Evolutionary conservation across 1,140 invertebrate genomes (phyloP).

Genomic region (Drosophila funebris): DNA sequence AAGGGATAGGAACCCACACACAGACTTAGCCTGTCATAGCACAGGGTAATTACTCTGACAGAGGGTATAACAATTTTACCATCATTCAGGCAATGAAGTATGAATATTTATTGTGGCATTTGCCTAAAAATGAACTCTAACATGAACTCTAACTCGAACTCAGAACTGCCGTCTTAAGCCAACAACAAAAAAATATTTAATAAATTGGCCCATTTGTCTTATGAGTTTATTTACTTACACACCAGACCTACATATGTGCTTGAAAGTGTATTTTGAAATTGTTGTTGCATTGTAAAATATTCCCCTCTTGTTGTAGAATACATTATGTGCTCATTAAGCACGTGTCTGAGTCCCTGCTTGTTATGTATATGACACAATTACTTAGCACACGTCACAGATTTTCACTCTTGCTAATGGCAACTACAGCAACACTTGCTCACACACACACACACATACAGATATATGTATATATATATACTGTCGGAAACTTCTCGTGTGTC

Average conservation of each 20-base stretch:
- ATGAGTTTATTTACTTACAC: not conserved
- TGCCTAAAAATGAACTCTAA: not conserved
- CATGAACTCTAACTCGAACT: not conserved
- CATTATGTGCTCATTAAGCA: slow-evolving; percentile 60
- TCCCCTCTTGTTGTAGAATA: slow-evolving; percentile 2
- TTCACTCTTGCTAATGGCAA: slow-evolving; percentile 66
- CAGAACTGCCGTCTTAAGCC: not conserved
- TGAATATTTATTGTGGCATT: slow-evolving; percentile 16
- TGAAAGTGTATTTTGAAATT: slow-evolving; percentile 19
- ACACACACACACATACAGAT: slow-evolving; percentile 7
- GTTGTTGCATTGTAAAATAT: not conserved
- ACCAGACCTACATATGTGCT: not conserved
- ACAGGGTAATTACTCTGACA: slow-evolving; percentile 3
- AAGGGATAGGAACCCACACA: not conserved
- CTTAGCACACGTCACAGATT: slow-evolving; percentile 71
- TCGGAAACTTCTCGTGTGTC: slow-evolving; percentile 18
- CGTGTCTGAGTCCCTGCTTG: slow-evolving; percentile 45
- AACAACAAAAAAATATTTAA: slow-evolving; percentile 2
- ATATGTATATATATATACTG: not conserved
- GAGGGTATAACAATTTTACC: not conserved
- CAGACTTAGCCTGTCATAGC: slow-evolving; percentile 24
- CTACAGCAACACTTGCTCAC: slow-evolving; percentile 28
- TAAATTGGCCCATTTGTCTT: not conserved
- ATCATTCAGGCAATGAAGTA: not conserved
- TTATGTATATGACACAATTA: slow-evolving; percentile 71